phyloP scores from a whole-genome alignment of 2,797 vertebrate genomes.

The Labeo calbasu region DNA sequence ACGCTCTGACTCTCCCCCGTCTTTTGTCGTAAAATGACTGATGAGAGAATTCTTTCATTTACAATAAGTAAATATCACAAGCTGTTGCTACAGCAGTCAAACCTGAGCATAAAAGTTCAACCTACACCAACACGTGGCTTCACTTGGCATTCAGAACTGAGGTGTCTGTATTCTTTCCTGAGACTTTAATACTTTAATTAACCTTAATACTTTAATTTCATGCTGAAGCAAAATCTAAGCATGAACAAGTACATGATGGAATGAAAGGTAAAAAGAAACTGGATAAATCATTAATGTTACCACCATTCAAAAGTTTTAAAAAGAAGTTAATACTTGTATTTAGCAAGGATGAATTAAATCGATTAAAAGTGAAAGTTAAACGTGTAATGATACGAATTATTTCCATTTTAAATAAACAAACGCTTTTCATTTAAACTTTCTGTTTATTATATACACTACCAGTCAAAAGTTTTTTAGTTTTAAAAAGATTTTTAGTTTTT shows the following conservation, averaged over 20 bases:
- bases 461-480: too few relatives aligned
- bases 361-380: neutral
- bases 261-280: neutral
- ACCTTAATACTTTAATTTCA: slow-evolving; percentile 16
- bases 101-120: slow-evolving; percentile 14
- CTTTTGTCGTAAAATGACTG: slow-evolving; percentile 50
- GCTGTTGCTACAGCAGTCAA: slow-evolving; percentile 47
- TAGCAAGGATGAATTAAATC: neutral
- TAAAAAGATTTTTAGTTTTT: too few relatives aligned
- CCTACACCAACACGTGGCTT: neutral
- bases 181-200: neutral
- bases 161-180: slow-evolving; percentile 22
- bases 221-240: slow-evolving; percentile 3
- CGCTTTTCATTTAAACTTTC: neutral
- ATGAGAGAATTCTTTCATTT: slow-evolving; percentile 58
- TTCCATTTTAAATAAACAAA: neutral
- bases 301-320: neutral
- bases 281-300: neutral
- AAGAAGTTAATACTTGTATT: neutral
- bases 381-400: neutral
- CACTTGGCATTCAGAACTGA: slow-evolving; percentile 20
- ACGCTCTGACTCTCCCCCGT: slow-evolving; percentile 41
- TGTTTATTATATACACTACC: neutral
- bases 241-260: slow-evolving; percentile 19
- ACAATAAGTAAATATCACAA: slow-evolving; percentile 59